These are phyloP conservation scores for Drosophila sturtevanti DNA, from an alignment of 1,140 invertebrate species.

Conservation along the genomic window DNA sequence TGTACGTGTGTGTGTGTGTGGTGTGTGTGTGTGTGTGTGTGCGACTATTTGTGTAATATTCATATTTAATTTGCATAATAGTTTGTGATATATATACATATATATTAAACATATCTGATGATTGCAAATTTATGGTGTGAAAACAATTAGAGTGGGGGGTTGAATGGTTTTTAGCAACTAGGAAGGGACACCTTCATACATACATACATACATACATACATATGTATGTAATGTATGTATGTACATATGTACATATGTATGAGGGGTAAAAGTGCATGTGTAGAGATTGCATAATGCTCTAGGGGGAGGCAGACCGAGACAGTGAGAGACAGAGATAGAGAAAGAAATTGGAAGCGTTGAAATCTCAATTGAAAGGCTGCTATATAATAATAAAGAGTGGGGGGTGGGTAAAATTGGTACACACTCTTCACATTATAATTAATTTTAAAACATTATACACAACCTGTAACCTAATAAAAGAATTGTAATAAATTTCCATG, in stretches of 20 bases:
- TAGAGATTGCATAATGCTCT: conserved; percentile 32
- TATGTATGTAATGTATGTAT: too few species aligned
- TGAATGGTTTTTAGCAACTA: conserved; percentile 11
- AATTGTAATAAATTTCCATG: background rate
- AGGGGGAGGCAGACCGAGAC: too few species aligned
- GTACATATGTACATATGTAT: too few species aligned
- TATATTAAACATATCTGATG: conserved; percentile 54
- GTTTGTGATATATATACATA: conserved; percentile 21
- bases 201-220: too few species aligned
- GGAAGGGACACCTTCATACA: background rate
- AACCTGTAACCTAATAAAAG: background rate
- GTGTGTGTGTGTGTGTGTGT: background rate
- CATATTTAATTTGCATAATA: conserved; percentile 58
- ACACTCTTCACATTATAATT: background rate
- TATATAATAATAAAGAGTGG: background rate
- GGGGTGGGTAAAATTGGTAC: background rate
- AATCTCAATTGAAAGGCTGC: background rate
- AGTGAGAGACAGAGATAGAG: background rate
- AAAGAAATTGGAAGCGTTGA: conserved; percentile 8
- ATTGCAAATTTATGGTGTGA: conserved; percentile 71
- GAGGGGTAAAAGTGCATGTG: background rate
- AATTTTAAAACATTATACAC: background rate
- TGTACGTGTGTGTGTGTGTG: too few species aligned
- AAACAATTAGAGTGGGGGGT: conserved; percentile 63
- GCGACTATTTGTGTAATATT: background rate